Evolutionary conservation across 2,888 invertebrate species (phyloP).

Genomic region (Pocota personata): DNA sequence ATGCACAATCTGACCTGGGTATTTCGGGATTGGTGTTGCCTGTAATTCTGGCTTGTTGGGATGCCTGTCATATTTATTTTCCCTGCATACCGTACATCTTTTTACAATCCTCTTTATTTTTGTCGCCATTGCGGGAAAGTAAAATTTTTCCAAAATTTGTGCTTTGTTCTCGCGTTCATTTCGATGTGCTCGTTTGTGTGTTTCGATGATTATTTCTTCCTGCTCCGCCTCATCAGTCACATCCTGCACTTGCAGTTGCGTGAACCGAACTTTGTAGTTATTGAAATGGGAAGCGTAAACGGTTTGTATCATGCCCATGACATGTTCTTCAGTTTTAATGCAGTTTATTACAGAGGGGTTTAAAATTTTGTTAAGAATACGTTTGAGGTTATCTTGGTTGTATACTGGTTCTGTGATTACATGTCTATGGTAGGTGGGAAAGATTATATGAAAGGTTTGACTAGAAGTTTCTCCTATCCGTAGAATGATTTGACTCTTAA

Average conservation of each 20-base stretch:
- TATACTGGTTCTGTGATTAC: slow-evolving; percentile 27
- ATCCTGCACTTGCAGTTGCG: slow-evolving; percentile 32
- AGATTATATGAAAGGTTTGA: slow-evolving; percentile 48
- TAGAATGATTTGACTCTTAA: background rate
- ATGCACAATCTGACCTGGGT: slow-evolving; percentile 33
- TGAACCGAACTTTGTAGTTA: slow-evolving; percentile 24
- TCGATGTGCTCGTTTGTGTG: slow-evolving; percentile 4
- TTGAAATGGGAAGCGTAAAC: slow-evolving; percentile 3
- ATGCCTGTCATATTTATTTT: slow-evolving; percentile 55
- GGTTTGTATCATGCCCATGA: slow-evolving; percentile 17
- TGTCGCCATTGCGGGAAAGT: slow-evolving; percentile 45
- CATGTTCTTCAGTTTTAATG: slow-evolving; percentile 29
- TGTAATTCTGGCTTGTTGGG: slow-evolving; percentile 26
- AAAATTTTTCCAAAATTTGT: slow-evolving; percentile 56
- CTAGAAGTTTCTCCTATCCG: slow-evolving; percentile 21
- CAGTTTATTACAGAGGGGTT: slow-evolving; percentile 46
- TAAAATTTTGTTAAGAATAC: slow-evolving; percentile 38
- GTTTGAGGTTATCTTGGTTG: slow-evolving; percentile 18
- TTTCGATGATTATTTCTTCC: slow-evolving; percentile 25
- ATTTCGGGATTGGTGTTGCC: slow-evolving; percentile 29
- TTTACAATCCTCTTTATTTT: slow-evolving; percentile 18
- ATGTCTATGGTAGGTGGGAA: slow-evolving; percentile 56
- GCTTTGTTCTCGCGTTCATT: slow-evolving; percentile 24
- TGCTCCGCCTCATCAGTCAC: slow-evolving; percentile 6
- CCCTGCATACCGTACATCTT: slow-evolving; percentile 46